Base-by-base conservation (phyloP, 37 sponge, comb jelly and placozoan species). In the Trichoplax adhaerens region DNA sequence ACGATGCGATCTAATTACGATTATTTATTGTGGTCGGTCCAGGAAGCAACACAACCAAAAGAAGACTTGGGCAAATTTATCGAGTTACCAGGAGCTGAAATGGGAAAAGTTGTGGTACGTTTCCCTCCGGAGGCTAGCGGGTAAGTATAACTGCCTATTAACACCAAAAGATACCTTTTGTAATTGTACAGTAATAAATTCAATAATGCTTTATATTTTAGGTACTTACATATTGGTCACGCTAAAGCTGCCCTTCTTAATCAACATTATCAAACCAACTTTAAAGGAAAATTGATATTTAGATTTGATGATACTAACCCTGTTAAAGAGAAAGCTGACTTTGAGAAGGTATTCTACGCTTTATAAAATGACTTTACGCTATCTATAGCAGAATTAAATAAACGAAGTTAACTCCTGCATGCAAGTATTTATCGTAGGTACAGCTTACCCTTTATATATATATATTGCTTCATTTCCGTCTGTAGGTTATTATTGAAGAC, bases 291-390 rank as follows among this genome's bases (percentile, higher is more conserved):
- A 58, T 76, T 96, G 8, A 65, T 96, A 54, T 91, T 96, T 91
- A 78, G 98, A 62, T 96, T 96, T 77, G 98, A 96, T 69, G 98
- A 96, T 79, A 96, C 98, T n/a, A 96, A 96, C 76, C 98, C 98
- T 1, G 92, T 82, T 64, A 96, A 96, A 70, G 98, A 96, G 76
- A 86, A 96, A 52, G 86, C 64, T 49, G 74, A 88, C 50, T 96
- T 91, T 80, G 98, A 96, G 63, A 81, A 94, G 82, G 91, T 91
- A 49, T 5, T 54, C 12, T 47, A 60, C 62, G 10, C 10, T 10
- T 60, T 29, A 29, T 29, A 29, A 29, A 29, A 29, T 29, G 29
- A 29, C 29, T 29, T 29, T 29, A 29, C 29, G 29, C 29, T 29
- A 29, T 29, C 29, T 29, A 29, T 29, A 29, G 29, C 29, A 29